These are phyloP conservation scores for Petrophora chlorosata DNA, from an alignment of 2,888 invertebrate genomes.

Conservation along the genomic window DNA sequence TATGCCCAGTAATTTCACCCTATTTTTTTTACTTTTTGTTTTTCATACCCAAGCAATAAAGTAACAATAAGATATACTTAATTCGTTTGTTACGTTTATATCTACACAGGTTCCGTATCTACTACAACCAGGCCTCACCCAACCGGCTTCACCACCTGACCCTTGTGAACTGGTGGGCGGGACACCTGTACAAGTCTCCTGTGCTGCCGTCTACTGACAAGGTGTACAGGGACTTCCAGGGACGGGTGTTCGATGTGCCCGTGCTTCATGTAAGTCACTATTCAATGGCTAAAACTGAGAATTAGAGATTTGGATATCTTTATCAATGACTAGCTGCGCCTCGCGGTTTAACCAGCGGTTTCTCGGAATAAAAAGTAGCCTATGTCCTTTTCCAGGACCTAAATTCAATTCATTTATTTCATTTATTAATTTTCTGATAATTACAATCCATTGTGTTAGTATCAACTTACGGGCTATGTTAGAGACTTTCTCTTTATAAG, in stretches of 20 bases:
- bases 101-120: constrained; percentile 84
- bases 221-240: constrained; percentile 87
- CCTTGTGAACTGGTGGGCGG: constrained; percentile 90
- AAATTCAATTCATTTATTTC: too few species aligned
- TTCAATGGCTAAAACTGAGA: background rate
- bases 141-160: constrained; percentile 82
- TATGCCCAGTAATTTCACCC: too few species aligned
- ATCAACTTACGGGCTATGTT: too few species aligned
- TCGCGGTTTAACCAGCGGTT: too few species aligned
- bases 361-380: too few species aligned
- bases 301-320: background rate
- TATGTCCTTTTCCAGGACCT: too few species aligned
- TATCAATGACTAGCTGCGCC: background rate
- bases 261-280: constrained; percentile 86
- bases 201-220: constrained; percentile 85
- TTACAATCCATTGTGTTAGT: too few species aligned
- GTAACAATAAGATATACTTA: too few species aligned
- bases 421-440: too few species aligned
- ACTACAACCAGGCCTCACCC: constrained; percentile 88
- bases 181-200: constrained; percentile 86
- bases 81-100: background rate
- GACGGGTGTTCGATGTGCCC: constrained; percentile 86
- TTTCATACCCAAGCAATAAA: too few species aligned
- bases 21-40: too few species aligned
- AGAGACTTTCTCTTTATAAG: too few species aligned